Conservation (phyloP, 37 sponge, comb jelly and placozoan species). For the Bolinopsis microptera region DNA sequence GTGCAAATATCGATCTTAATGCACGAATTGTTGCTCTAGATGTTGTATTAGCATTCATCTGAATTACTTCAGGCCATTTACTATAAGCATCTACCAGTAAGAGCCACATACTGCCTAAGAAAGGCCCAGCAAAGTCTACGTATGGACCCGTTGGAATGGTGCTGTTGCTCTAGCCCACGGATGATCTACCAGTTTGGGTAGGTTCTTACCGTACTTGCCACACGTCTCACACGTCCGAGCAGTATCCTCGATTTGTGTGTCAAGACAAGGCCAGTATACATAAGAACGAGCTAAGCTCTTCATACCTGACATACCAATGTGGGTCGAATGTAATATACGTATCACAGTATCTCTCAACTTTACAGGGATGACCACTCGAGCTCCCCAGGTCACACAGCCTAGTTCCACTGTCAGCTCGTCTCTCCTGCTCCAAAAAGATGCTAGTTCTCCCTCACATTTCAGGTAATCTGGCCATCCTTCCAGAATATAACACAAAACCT, state of each 20-base stretch:
- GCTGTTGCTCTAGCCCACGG: neutral
- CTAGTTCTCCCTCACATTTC: constrained; percentile 19
- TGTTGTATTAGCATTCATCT: constrained; percentile 66
- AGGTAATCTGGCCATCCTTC: constrained; percentile 66
- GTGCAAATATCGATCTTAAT: constrained; percentile 66
- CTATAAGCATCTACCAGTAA: constrained; percentile 66
- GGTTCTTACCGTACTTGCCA: constrained; percentile 19
- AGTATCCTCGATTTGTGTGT: constrained; percentile 50
- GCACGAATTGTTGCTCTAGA: constrained; percentile 56
- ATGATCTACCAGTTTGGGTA: constrained; percentile 7
- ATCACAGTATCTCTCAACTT: constrained; percentile 19
- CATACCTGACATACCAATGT: constrained; percentile 30
- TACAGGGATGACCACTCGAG: constrained; percentile 16
- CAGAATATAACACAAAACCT: constrained; percentile 64
- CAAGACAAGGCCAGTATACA: constrained; percentile 46
- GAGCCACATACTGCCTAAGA: constrained; percentile 41
- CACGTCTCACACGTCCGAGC: constrained; percentile 48
- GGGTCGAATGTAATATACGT: neutral
- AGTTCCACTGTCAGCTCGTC: neutral
- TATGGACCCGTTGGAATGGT: constrained; percentile 27
- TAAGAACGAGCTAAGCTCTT: constrained; percentile 9
- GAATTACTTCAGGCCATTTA: constrained; percentile 70
- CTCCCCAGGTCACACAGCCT: constrained; percentile 6
- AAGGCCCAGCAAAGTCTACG: constrained; percentile 13
- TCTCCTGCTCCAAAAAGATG: neutral